Percentiles rank a stretch among this genome's conserved stretches.
Evolutionary conservation across 2,797 vertebrate species (phyloP).

Genomic region (Sebastes variabilis): DNA sequence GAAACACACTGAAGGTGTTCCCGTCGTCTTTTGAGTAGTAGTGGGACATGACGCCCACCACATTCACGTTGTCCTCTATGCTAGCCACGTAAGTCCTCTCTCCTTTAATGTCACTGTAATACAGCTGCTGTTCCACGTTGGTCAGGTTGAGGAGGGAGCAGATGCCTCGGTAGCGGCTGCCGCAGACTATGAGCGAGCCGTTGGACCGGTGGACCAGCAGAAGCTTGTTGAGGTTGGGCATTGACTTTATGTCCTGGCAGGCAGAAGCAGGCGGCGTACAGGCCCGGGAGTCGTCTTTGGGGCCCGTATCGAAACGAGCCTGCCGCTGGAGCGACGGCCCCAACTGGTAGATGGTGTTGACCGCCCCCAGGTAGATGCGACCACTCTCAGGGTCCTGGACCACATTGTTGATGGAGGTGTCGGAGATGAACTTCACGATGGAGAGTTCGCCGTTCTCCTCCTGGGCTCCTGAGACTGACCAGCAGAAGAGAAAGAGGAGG

Average conservation of each 20-base stretch:
- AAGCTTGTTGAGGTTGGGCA: constrained; percentile 92
- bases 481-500: constrained; percentile 69
- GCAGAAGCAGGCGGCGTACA: constrained; percentile 78
- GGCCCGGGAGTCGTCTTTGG: constrained; percentile 74
- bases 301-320: constrained; percentile 84
- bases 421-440: constrained; percentile 61
- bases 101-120: constrained; percentile 91
- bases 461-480: constrained; percentile 47
- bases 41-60: constrained; percentile 92
- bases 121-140: constrained; percentile 84
- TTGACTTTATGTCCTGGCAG: constrained; percentile 84
- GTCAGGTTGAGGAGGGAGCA: constrained; percentile 89
- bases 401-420: constrained; percentile 81
- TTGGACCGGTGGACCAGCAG: constrained; percentile 86
- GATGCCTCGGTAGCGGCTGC: constrained; percentile 94
- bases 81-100: constrained; percentile 96
- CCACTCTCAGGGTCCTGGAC: constrained; percentile 84
- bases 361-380: constrained; percentile 90
- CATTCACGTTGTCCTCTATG: constrained; percentile 90
- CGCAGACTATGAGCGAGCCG: constrained; percentile 89
- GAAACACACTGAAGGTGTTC: constrained; percentile 80
- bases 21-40: constrained; percentile 58
- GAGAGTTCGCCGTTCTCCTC: constrained; percentile 32
- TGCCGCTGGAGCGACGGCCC: constrained; percentile 76
- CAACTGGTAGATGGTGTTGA: constrained; percentile 90